A percentile compares a stretch with the other conserved stretches of the same genome.
Evolutionary conservation across 2,888 invertebrate species (phyloP).

Genomic region (Trissolcus japonicus): DNA sequence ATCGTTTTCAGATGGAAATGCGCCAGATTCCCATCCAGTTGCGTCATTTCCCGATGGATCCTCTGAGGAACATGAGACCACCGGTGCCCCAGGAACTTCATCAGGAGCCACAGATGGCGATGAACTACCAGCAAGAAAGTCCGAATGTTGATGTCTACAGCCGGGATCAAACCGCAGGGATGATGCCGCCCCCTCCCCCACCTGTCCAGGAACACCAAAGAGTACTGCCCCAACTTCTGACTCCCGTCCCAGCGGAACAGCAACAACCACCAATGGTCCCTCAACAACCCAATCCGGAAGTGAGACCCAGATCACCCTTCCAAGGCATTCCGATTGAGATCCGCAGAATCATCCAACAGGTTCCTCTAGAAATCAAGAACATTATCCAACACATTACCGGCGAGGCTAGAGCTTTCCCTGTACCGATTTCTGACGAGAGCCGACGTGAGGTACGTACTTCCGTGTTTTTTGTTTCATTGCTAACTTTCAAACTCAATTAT

Average conservation of each 20-base stretch:
- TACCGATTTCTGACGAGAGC: constrained; percentile 65
- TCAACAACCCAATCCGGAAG: constrained; percentile 63
- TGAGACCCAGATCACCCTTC: constrained; percentile 69
- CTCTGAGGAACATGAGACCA: constrained; percentile 78
- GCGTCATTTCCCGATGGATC: constrained; percentile 78
- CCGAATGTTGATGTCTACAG: constrained; percentile 69
- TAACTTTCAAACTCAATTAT: not conserved
- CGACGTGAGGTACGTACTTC: constrained; percentile 67
- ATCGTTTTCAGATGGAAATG: constrained; percentile 66
- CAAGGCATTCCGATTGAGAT: constrained; percentile 73
- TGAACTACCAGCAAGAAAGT: constrained; percentile 67
- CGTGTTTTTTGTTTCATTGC: not conserved
- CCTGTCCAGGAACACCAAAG: constrained; percentile 61
- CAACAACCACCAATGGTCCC: constrained; percentile 56
- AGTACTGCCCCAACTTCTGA: constrained; percentile 65
- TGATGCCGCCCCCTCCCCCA: constrained; percentile 69
- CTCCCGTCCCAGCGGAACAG: constrained; percentile 65
- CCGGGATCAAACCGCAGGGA: constrained; percentile 63
- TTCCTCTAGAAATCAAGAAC: constrained; percentile 71
- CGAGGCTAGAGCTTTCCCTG: constrained; percentile 64
- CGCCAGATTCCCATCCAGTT: constrained; percentile 77
- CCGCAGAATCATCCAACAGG: constrained; percentile 70
- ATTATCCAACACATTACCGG: constrained; percentile 71
- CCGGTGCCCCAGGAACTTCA: constrained; percentile 72
- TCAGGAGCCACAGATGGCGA: constrained; percentile 65